Base-by-base conservation (phyloP, 2,888 invertebrate genomes). In the Amorpha juglandis region DNA sequence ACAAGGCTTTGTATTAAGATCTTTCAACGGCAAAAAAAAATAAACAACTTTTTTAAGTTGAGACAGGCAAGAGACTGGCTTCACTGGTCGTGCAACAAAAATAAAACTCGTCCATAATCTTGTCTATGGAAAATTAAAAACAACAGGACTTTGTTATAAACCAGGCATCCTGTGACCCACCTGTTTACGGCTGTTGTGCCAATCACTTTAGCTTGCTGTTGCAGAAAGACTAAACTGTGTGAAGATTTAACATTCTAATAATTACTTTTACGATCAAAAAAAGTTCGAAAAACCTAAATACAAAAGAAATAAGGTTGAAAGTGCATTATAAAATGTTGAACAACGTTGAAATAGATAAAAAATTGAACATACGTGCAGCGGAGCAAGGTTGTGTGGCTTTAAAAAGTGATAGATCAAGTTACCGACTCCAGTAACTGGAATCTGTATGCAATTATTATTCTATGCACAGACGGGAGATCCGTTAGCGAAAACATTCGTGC, bases 21-120 rank as follows among this genome's bases (percentile, higher is more conserved):
- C n/a, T 42, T 58, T 58, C 19, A 42, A 58, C 58, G 42, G 42
- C 12, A 19, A 58, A 58, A 58, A n/a, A 27, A 58, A 58, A 58
- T 58, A 58, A 58, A 58, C 38, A 42, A 58, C 58, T 58, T 58
- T 38, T 58, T 58, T 42, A 58, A 58, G 42, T 58, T 42, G 38
- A 58, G 58, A 58, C 58, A 42, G 53, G 45, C 55, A 64, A 64
- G 55, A 64, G 53, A 64, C 48, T 58, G 55, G 64, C 47, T 64
- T 14, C 64, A 48, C 33, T 48, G 55, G 47, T 11, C 21, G 64
- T 47, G 55, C 47, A 64, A 48, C 33, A 58, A 64, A 64, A 64
- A 58, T 35, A 64, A 64, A 64, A 53, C 42, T 45, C 33, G 19
- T 8, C 12, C 53, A 45, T 58, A 58, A 58, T 55, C 64, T 64